Evolutionary conservation across 2,888 invertebrate genomes (phyloP), one percentile per base, ranked within the genome.

Genomic region (Thera obeliscata): DNA sequence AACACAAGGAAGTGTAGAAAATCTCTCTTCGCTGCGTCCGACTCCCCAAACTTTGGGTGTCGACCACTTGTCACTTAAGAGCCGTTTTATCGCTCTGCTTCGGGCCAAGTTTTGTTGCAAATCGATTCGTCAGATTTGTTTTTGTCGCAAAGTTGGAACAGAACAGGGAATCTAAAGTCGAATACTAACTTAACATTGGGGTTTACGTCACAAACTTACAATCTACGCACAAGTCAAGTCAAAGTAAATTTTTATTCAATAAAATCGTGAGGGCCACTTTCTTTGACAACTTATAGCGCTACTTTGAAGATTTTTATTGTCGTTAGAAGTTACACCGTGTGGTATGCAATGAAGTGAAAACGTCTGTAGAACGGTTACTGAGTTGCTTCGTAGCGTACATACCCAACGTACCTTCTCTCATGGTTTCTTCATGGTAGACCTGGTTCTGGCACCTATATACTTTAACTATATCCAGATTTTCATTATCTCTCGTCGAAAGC

Each of bases 11-110:
- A 57, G 56, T 66, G 56, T n/a, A 65, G 65, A 58, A 61, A 54
- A 48, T 48, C 12, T 46, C 49, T 43, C 35, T 43, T 36, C 64
- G 60, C 43, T 50, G 36, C 2, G 56, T 54, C 61, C 56, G 49
- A 57, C 63, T 58, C 61, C 48, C 61, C 54, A 56, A 69, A 69
- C 56, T 69, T 69, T 60, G 56, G 63, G 66, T 69, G 69, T 69
- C 69, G 66, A 66, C 69, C 69, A 66, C 69, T 69, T 69, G 69
- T 69, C 69, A 59, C 66, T 57, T 69, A 69, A 65, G 65, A 66
- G 63, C 60, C 69, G 63, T 69, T 69, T 69, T 69, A 66, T 69
- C 48, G 69, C 55, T 54, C 54, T n/a, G 64, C 38, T 46, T 56
- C 48, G 61, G 48, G 11, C 54, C 61, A 61, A 66, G 66, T 66